Percentiles rank a stretch among this genome's conserved stretches.
Evolutionary conservation across 2,113 vertebrate species (phyloP).

Genomic region (Redunca redunca): DNA sequence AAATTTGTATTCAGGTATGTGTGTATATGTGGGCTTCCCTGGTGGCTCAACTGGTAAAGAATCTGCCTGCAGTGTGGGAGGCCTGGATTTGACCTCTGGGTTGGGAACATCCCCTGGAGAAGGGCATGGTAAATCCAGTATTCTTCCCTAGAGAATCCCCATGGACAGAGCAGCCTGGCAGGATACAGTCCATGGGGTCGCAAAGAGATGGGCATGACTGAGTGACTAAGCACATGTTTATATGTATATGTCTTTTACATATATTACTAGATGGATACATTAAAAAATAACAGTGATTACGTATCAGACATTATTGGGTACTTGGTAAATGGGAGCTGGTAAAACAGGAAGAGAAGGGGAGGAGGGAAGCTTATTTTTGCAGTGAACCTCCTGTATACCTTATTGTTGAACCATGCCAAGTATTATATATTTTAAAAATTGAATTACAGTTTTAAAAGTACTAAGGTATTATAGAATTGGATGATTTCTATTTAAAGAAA

Average conservation of each 20-base stretch:
- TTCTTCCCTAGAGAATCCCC: background rate
- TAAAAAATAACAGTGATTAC: background rate
- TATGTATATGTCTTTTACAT: background rate
- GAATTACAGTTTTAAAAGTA: background rate
- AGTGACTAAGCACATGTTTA: background rate
- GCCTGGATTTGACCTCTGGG: background rate
- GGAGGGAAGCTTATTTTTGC: background rate
- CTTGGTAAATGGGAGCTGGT: background rate
- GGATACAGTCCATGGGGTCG: background rate
- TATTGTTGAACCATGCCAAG: background rate
- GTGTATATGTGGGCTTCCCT: background rate
- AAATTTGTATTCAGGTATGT: background rate
- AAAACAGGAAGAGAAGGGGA: background rate
- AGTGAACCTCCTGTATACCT: background rate
- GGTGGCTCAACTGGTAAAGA: background rate
- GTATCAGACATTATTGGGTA: background rate
- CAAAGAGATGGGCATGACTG: background rate
- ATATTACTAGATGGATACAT: background rate
- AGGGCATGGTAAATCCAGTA: background rate
- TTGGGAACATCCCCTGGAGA: background rate
- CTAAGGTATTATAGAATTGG: background rate
- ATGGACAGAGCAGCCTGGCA: background rate
- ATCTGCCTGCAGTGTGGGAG: background rate
- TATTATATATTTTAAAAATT: background rate
- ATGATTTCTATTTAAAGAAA: background rate